Evolutionary conservation across 2,888 invertebrate species (phyloP).

Genomic region (Blastobasis lacticolella): DNA sequence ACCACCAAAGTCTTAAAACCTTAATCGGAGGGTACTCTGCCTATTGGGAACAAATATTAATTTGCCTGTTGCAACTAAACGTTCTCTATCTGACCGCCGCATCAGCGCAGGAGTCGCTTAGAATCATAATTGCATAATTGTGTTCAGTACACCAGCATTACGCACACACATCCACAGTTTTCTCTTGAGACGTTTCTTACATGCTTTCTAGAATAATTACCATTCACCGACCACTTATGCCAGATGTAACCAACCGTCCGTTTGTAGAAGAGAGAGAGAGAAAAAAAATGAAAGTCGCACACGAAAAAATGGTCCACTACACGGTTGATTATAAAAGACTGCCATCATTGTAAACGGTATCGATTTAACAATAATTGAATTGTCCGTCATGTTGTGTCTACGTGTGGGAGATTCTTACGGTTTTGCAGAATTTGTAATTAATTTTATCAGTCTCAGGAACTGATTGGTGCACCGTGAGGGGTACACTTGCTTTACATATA

Average conservation of each 20-base stretch:
- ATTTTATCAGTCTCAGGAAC: no score
- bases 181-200: conserved; percentile 17
- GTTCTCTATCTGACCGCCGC: not conserved
- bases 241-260: conserved; percentile 15
- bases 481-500: no score
- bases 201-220: conserved; percentile 24
- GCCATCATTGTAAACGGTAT: not conserved
- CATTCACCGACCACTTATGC: conserved; percentile 13
- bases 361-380: not conserved
- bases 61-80: not conserved
- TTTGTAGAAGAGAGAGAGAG: not conserved
- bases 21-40: no score
- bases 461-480: no score
- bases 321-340: conserved; percentile 14
- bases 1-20: no score
- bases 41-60: not conserved
- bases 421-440: no score
- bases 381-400: no score
- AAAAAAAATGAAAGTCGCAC: conserved; percentile 18
- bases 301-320: conserved; percentile 16
- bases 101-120: not conserved
- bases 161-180: conserved; percentile 13
- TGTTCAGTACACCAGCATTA: conserved; percentile 8
- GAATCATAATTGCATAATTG: conserved; percentile 16
- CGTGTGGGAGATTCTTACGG: no score